Evolutionary conservation across 2,888 invertebrate genomes (phyloP).

Genomic region (Drosophila nr. perissopoda): DNA sequence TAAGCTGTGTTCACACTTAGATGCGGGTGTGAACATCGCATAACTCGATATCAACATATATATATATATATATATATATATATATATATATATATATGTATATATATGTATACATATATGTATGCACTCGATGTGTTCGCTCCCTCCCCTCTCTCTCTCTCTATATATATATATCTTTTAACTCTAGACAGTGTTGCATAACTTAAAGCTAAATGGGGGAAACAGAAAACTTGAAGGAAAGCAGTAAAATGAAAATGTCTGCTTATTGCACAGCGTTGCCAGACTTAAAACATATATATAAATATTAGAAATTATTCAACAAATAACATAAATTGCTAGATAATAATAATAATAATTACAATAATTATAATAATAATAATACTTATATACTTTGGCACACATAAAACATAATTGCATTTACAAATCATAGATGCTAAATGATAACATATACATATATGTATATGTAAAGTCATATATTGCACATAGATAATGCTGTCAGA

Average conservation of each 20-base stretch:
- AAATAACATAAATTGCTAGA: constrained; percentile 38
- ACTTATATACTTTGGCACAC: constrained; percentile 72
- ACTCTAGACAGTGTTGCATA: constrained; percentile 37
- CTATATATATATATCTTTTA: not conserved
- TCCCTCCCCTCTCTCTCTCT: constrained; percentile 1
- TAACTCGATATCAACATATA: constrained; percentile 18
- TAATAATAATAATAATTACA: constrained; percentile 27
- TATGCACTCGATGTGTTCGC: constrained; percentile 29
- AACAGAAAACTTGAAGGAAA: constrained; percentile 8
- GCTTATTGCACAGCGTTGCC: constrained; percentile 68
- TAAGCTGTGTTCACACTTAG: constrained; percentile 20
- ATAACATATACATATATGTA: constrained; percentile 25
- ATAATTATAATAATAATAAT: constrained; percentile 46
- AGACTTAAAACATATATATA: constrained; percentile 43
- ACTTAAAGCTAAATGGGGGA: constrained; percentile 40
- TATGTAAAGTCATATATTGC: constrained; percentile 52
- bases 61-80: constrained; percentile 1
- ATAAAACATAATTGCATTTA: constrained; percentile 55
- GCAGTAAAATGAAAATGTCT: constrained; percentile 16
- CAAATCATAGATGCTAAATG: constrained; percentile 36
- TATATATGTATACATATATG: too few relatives aligned
- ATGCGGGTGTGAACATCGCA: constrained; percentile 10
- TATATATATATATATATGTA: too few relatives aligned
- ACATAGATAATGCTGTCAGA: constrained; percentile 53
- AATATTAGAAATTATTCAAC: constrained; percentile 70